A percentile compares a stretch with the other conserved stretches of the same genome.
phyloP scores from a whole-genome alignment of 2,797 vertebrate species.

The Alectoris magna region DNA sequence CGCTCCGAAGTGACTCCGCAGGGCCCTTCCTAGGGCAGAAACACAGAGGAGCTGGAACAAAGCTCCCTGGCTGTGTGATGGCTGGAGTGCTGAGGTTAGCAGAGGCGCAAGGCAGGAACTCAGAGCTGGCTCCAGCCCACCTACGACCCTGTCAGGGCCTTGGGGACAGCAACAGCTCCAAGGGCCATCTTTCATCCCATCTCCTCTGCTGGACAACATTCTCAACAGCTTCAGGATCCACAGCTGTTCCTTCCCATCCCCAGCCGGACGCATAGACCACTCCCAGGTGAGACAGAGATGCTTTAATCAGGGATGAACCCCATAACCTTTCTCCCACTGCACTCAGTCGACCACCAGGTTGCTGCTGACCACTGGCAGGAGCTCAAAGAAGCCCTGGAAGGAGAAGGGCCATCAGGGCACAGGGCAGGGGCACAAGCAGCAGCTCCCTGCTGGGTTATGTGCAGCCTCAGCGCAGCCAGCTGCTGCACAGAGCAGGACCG shows the following conservation, averaged over 20 bases:
- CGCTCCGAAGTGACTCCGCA: background rate
- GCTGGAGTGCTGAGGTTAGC: background rate
- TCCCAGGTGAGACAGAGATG: background rate
- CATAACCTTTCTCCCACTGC: fast-evolving
- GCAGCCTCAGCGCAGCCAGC: slow-evolving; percentile 12
- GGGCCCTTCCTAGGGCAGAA: background rate
- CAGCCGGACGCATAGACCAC: background rate
- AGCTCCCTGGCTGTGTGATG: background rate
- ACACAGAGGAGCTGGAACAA: background rate
- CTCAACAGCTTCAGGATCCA: background rate
- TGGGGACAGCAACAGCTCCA: fast-evolving
- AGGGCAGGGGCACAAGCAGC: background rate
- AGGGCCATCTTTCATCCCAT: background rate
- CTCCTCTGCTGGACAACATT: background rate
- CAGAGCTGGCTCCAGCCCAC: fast-evolving
- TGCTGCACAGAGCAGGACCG: slow-evolving; percentile 9
- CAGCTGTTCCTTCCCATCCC: fast-evolving
- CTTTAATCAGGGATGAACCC: slow-evolving; percentile 45
- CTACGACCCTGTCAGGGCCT: no score
- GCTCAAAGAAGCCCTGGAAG: slow-evolving; percentile 90
- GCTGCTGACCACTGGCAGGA: slow-evolving; percentile 84
- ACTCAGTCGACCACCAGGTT: slow-evolving; percentile 85
- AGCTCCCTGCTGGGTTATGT: background rate
- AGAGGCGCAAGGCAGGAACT: background rate
- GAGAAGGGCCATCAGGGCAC: background rate